Base-by-base conservation (phyloP, 1,140 invertebrate species). In the Odontomachus brunneus region DNA sequence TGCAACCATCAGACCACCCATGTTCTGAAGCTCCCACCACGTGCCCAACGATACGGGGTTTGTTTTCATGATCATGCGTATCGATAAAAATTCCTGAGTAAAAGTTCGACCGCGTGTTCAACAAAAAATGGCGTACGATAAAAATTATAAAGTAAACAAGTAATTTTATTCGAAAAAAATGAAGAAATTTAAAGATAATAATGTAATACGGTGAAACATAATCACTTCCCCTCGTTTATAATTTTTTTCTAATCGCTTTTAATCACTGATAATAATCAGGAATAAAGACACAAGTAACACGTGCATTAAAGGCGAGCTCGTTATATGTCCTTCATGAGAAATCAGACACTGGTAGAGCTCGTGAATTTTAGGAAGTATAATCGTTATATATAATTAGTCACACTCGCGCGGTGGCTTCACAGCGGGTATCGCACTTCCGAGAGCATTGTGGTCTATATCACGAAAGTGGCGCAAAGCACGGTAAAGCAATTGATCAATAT, bases 401-500 rank as follows among this genome's bases (percentile, higher is more conserved):
- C 84, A 89, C 89, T 92, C 84, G 38, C 38, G 38, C 9, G 38
- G 38, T 44, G 83, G 85, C 83, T 82, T 89, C 91, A 84, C 90
- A 90, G 89, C 89, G 86, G 91, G 91, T 82, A 89, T 92, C 87
- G 86, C 85, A 88, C 87, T 88, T 89, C 87, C 85, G 72, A 84
- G 83, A 86, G 88, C 87, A 90, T 87, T 88, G 86, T 92, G 89
- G 89, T 91, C 92, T 93, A 93, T 92, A 89, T 91, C 88, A 86
- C 66, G 90, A 94, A 94, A 94, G 91, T 94, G 93, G 92, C 88
- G 90, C 92, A 91, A 93, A 93, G 92, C 93, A 94, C 92, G 92
- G 90, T 84, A 91, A 93, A 92, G 92, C 93, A 94, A 94, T 94
- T 94, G 92, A 94, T 94, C 93, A 94, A 94, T 94, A 94, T 94